Evolutionary conservation across 1,140 invertebrate genomes (phyloP).

Genomic region (Zaprionus ornatus): DNA sequence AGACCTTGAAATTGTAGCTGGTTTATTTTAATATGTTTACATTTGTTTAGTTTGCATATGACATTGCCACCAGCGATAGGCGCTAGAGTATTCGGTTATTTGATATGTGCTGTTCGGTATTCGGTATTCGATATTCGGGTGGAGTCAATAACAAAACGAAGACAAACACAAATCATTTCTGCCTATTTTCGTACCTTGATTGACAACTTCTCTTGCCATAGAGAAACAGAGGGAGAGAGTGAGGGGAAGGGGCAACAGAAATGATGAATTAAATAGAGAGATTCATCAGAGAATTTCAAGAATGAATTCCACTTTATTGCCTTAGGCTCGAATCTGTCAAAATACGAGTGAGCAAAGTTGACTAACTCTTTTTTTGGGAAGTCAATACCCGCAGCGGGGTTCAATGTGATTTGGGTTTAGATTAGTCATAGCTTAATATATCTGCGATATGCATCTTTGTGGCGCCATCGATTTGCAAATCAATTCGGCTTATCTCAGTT

Average conservation of each 20-base stretch:
- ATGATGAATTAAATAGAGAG: conserved; percentile 33
- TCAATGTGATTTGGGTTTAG: not conserved
- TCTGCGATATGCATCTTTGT: conserved; percentile 61
- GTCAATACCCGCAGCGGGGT: not conserved
- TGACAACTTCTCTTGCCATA: not conserved
- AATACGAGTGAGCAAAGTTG: not conserved
- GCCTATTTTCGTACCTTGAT: conserved; percentile 2
- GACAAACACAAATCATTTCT: conserved; percentile 63
- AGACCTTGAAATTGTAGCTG: conserved; percentile 79
- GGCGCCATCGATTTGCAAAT: conserved; percentile 69
- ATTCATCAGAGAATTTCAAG: conserved; percentile 25
- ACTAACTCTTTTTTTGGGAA: not conserved
- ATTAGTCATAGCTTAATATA: conserved; percentile 68
- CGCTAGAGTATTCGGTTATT: conserved; percentile 8
- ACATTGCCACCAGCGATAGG: conserved; percentile 74
- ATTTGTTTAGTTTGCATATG: conserved; percentile 82
- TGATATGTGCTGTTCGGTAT: not conserved
- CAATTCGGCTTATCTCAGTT: conserved; percentile 62
- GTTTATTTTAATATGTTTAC: conserved; percentile 81
- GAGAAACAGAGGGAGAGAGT: not conserved
- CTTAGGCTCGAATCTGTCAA: conserved; percentile 11
- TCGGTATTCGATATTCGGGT: conserved; percentile 14
- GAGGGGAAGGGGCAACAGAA: not conserved
- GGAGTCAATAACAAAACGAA: conserved; percentile 54
- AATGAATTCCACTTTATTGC: conserved; percentile 21